Base-by-base conservation (phyloP, 2,888 invertebrate genomes). In the Meta bourneti region DNA sequence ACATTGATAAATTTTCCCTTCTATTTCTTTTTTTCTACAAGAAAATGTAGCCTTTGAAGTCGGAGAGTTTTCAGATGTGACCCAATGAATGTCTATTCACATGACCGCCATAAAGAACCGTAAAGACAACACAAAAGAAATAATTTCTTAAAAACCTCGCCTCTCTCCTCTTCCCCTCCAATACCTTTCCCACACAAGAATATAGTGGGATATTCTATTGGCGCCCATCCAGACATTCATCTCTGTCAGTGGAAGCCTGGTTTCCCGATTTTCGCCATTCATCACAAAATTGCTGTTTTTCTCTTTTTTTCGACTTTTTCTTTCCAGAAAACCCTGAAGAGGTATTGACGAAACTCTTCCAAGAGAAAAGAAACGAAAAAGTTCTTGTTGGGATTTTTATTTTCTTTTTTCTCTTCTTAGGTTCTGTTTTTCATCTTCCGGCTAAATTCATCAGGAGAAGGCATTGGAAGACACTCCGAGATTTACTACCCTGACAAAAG, bases 341-440 rank as follows among this genome's bases (percentile, higher is more conserved):
- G 48, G 78, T 78, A 81, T 81, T 75, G 86, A 52, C 48, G 70
- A 77, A 91, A 71, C 16, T 72, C 71, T 82, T 82, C 11, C 20
- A 52, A 90, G 48, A 69, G 34, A 51, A 81, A 70, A 80, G 74
- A 80, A 87, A 80, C 71, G 69, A 75, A 82, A 52, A 49, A 77
- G 70, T 61, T 70, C 70, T 69, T 70, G 71, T 82, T 70, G 52
- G 52, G 75, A 75, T 85, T 77, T 75, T 69, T 20, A 16, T 80
- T 84, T 79, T 69, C 34, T 84, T 69, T 79, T 34, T 49, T 19
- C 54, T 90, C 74, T 71, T 81, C 19, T 72, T 16, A n/a, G 7
- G 78, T 78, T 87, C 87, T 91, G 87, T 82, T 87, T 91, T 91
- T 87, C 87, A 82, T 91, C 91, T 91, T 91, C 91, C 86, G 79